Percentiles rank a stretch among this genome's conserved stretches.
Conservation (phyloP, 2,797 vertebrate genomes). For the Bradypus variegatus region DNA sequence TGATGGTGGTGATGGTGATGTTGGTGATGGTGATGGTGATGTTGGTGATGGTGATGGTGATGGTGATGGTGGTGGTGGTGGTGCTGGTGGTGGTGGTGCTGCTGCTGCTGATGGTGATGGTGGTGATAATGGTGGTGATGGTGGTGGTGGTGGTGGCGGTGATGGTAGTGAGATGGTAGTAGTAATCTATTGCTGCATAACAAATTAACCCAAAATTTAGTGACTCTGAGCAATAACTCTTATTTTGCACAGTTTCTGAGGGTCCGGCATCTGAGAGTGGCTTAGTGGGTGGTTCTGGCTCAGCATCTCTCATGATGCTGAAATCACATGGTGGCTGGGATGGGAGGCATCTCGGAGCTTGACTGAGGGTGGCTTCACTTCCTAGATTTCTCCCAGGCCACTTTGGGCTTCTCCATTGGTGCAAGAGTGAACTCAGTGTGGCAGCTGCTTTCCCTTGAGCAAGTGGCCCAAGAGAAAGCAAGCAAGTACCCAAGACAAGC, state of each 20-base stretch:
- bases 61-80: rapidly evolving
- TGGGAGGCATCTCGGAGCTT: not conserved
- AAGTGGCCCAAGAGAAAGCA: not conserved
- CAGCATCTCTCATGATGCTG: not conserved
- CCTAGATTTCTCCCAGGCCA: not conserved
- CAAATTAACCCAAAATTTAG: not conserved
- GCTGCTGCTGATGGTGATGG: too few species aligned
- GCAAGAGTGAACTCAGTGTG: rapidly evolving
- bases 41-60: not conserved
- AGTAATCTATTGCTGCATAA: not conserved
- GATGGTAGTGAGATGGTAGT: rapidly evolving
- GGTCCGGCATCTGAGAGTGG: not conserved
- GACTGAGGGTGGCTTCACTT: too few species aligned
- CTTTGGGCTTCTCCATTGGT: not conserved
- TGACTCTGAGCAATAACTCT: not conserved
- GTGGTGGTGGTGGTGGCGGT: rapidly evolving
- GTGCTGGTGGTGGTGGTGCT: rapidly evolving
- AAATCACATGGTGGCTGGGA: too few species aligned
- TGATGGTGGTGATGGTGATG: not conserved
- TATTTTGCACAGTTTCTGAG: not conserved
- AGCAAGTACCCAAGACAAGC: not conserved
- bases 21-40: not conserved
- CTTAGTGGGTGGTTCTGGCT: not conserved
- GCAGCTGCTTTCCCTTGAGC: not conserved
- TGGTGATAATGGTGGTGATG: rapidly evolving